Conservation (phyloP, 2,797 vertebrate genomes). For the Pristis pectinata region DNA sequence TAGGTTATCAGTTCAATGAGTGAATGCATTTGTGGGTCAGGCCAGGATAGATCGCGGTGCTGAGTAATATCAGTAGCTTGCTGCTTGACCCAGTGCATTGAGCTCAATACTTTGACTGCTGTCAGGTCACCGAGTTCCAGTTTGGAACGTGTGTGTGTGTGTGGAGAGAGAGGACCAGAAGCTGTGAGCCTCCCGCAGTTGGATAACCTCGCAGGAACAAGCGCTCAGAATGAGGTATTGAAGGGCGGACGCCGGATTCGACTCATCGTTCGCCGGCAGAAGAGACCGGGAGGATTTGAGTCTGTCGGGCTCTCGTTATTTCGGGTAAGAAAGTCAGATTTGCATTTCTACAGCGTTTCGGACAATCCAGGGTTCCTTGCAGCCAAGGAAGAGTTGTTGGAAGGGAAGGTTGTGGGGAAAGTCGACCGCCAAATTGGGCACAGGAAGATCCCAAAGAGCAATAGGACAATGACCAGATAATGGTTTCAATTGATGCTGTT, state of each 20-base stretch:
- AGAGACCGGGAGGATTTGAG: too few relatives aligned
- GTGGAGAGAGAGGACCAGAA: not conserved
- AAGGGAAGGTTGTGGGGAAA: not conserved
- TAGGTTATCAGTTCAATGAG: too few relatives aligned
- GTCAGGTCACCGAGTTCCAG: not conserved
- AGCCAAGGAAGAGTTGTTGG: not conserved
- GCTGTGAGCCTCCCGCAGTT: not conserved
- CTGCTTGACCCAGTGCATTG: not conserved
- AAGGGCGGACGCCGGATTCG: not conserved
- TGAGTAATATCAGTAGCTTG: not conserved
- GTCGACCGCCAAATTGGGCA: not conserved
- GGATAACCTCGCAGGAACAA: not conserved
- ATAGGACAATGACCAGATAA: not conserved
- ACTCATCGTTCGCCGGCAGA: not conserved
- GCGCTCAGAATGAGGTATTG: not conserved
- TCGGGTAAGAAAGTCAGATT: not conserved
- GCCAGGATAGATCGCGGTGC: not conserved
- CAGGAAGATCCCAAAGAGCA: not conserved
- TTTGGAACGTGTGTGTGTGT: too few relatives aligned
- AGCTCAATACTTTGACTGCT: not conserved
- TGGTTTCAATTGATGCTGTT: not conserved
- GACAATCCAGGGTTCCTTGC: not conserved
- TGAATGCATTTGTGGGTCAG: not conserved
- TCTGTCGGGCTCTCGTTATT: too few relatives aligned
- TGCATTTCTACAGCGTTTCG: not conserved